These are phyloP conservation scores for Heteromurus nitidus DNA, from an alignment of 2,888 invertebrate genomes.

Conservation along the genomic window DNA sequence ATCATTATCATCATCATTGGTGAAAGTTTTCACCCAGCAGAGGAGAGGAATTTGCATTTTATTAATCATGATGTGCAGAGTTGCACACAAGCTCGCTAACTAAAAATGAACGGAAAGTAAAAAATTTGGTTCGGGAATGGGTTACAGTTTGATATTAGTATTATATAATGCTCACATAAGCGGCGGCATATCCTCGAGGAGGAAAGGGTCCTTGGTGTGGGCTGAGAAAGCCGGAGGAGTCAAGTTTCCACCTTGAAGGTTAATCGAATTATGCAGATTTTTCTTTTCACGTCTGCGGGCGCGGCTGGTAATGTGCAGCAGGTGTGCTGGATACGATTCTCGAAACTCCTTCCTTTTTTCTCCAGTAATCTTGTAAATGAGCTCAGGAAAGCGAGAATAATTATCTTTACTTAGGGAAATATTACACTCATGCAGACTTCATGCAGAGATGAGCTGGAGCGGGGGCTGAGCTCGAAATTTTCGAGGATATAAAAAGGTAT, in stretches of 20 bases:
- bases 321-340: slow-evolving; percentile 23
- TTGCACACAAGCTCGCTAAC: no score
- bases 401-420: neutral
- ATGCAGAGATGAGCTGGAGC: neutral
- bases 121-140: no score
- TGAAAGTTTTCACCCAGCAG: neutral
- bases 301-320: no score
- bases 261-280: slow-evolving; percentile 32
- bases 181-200: no score
- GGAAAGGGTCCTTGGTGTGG: no score
- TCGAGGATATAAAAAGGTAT: no score
- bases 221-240: no score
- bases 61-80: no score
- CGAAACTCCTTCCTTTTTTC: neutral
- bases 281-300: slow-evolving; percentile 11
- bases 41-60: slow-evolving; percentile 28
- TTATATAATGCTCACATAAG: no score
- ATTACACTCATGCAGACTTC: neutral
- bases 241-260: neutral
- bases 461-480: no score
- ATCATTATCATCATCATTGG: slow-evolving; percentile 15
- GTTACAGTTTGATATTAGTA: slow-evolving; percentile 1
- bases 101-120: no score
- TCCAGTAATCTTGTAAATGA: slow-evolving; percentile 15
- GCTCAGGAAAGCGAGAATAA: neutral